Percentiles rank a stretch among this genome's conserved stretches.
Conservation (phyloP, 1,140 invertebrate species). For the Drosophila ananassae region DNA sequence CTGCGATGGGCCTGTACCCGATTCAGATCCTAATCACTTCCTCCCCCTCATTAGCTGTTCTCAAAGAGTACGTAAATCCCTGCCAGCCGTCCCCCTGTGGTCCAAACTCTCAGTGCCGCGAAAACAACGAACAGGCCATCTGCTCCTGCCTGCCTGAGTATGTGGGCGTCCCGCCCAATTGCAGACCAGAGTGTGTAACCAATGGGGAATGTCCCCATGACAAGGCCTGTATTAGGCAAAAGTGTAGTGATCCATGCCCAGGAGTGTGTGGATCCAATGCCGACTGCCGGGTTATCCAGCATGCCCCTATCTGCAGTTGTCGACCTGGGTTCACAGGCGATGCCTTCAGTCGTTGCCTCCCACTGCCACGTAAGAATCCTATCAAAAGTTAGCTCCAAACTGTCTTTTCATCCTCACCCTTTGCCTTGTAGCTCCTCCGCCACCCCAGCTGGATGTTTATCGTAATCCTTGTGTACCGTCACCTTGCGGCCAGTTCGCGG, state of each 20-base stretch:
- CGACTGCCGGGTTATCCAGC: slow-evolving; percentile 90
- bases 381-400: too few species aligned
- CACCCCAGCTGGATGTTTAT: slow-evolving; percentile 85
- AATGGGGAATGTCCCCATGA: slow-evolving; percentile 92
- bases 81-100: slow-evolving; percentile 87
- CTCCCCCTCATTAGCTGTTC: slow-evolving; percentile 61
- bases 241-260: slow-evolving; percentile 92
- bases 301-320: slow-evolving; percentile 90
- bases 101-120: slow-evolving; percentile 87
- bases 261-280: slow-evolving; percentile 91
- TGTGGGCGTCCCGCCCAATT: slow-evolving; percentile 89
- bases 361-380: slow-evolving; percentile 86
- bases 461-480: slow-evolving; percentile 88
- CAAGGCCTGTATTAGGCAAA: slow-evolving; percentile 91
- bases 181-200: slow-evolving; percentile 89
- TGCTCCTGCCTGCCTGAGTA: slow-evolving; percentile 90
- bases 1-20: not conserved
- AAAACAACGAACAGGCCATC: slow-evolving; percentile 87
- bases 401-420: not conserved
- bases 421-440: slow-evolving; percentile 82
- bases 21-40: slow-evolving; percentile 87
- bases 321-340: slow-evolving; percentile 90
- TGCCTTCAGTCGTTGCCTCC: slow-evolving; percentile 85
- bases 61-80: slow-evolving; percentile 85
- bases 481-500: slow-evolving; percentile 89